Conservation (phyloP, 2,888 invertebrate genomes). For the Xylophagus ater region DNA sequence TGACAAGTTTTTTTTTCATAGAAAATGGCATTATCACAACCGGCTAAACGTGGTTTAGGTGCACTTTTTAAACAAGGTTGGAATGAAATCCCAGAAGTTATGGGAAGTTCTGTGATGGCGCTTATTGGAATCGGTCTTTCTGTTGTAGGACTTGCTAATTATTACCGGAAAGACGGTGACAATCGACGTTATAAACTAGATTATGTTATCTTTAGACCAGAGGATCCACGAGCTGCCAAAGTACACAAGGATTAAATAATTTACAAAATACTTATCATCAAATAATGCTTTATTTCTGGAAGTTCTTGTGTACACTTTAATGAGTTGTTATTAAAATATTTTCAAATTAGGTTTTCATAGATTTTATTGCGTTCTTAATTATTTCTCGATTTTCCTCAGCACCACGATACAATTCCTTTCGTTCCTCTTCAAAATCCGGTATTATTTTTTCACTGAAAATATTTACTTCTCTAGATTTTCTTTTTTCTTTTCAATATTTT, state of each 20-base stretch:
- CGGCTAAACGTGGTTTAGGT: constrained; percentile 27
- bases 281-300: too few species aligned
- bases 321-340: too few species aligned
- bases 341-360: constrained; percentile 11
- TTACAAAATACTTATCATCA: background rate
- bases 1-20: too few species aligned
- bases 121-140: constrained; percentile 47
- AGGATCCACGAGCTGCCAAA: constrained; percentile 50
- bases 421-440: constrained; percentile 13
- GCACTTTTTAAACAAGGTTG: constrained; percentile 39
- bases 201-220: constrained; percentile 54
- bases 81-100: constrained; percentile 61
- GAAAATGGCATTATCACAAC: constrained; percentile 21
- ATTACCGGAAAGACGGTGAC: constrained; percentile 50
- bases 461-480: background rate
- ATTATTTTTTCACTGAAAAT: constrained; percentile 10
- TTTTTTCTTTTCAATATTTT: background rate
- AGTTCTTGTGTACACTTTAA: background rate
- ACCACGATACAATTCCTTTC: constrained; percentile 8
- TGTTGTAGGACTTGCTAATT: constrained; percentile 40
- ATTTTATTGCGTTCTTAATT: constrained; percentile 9
- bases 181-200: constrained; percentile 52
- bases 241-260: constrained; percentile 43
- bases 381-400: constrained; percentile 3
- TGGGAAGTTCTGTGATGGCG: constrained; percentile 49